A percentile compares a stretch with the other conserved stretches of the same genome.
These are phyloP conservation scores for Rhabdornis inornatus DNA, from an alignment of 2,113 vertebrate species.

Conservation along the genomic window DNA sequence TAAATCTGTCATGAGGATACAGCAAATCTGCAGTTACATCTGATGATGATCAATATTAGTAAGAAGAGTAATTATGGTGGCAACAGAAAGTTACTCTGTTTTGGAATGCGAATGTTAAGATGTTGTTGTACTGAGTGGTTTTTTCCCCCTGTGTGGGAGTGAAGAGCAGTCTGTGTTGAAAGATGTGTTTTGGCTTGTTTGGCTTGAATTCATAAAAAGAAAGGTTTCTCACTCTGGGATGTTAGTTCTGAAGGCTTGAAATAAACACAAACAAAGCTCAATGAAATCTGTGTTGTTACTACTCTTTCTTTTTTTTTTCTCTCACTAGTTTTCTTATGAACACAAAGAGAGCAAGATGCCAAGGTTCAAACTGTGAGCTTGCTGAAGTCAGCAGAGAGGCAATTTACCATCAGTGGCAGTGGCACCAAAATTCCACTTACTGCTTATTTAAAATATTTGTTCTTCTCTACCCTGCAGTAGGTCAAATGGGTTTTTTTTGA, in stretches of 20 bases:
- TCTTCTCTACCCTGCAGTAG: neutral
- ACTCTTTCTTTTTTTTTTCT: neutral
- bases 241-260: slow-evolving; percentile 51
- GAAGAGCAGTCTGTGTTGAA: slow-evolving; percentile 37
- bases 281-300: slow-evolving; percentile 23
- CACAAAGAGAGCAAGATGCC: neutral
- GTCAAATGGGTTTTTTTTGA: neutral
- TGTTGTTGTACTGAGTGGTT: slow-evolving; percentile 41
- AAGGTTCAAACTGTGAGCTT: neutral
- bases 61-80: neutral
- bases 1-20: neutral
- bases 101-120: slow-evolving; percentile 65
- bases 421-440: neutral
- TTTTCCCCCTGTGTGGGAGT: slow-evolving; percentile 11
- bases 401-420: neutral
- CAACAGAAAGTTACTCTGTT: slow-evolving; percentile 61
- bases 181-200: slow-evolving; percentile 61
- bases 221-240: slow-evolving; percentile 49
- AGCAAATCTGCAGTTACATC: neutral
- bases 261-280: slow-evolving; percentile 39
- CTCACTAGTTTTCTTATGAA: neutral
- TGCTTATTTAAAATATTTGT: slow-evolving; percentile 21
- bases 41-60: slow-evolving; percentile 25
- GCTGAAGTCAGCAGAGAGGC: neutral
- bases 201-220: slow-evolving; percentile 60